A percentile compares a stretch with the other conserved stretches of the same genome.
These are phyloP conservation scores for Folsomia candida DNA, from an alignment of 2,888 invertebrate species.

Conservation along the genomic window DNA sequence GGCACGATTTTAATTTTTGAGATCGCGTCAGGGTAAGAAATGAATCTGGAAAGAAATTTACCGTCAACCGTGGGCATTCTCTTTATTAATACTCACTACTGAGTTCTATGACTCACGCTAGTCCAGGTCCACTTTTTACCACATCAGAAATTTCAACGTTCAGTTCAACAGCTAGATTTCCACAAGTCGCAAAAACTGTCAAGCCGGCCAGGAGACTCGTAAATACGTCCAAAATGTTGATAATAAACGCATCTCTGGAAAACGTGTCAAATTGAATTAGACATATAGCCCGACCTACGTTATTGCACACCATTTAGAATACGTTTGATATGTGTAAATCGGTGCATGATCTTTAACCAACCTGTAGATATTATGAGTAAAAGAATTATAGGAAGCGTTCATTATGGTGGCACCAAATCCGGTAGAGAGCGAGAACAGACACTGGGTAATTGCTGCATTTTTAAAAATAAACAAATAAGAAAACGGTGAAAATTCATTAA, in stretches of 20 bases:
- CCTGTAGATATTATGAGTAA: background rate
- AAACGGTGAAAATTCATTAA: too few relatives aligned
- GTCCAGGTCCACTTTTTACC: constrained; percentile 69
- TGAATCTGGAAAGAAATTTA: background rate
- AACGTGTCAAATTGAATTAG: too few relatives aligned
- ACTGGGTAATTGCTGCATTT: background rate
- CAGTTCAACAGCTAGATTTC: background rate
- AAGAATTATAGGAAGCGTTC: background rate
- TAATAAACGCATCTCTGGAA: background rate
- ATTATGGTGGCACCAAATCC: background rate
- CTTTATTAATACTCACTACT: background rate
- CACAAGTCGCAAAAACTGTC: background rate
- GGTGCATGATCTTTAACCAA: background rate
- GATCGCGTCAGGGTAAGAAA: background rate
- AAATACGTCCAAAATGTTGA: background rate
- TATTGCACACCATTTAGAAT: too few relatives aligned
- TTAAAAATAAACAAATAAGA: too few relatives aligned
- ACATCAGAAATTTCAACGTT: constrained; percentile 61
- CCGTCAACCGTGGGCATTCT: background rate
- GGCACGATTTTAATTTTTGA: background rate
- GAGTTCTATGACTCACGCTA: too few relatives aligned
- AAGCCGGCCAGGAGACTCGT: background rate
- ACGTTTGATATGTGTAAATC: background rate
- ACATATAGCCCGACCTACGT: too few relatives aligned
- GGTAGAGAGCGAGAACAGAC: background rate